Conservation (phyloP, 1,140 invertebrate species). For the Aphelenchoides besseyi region DNA sequence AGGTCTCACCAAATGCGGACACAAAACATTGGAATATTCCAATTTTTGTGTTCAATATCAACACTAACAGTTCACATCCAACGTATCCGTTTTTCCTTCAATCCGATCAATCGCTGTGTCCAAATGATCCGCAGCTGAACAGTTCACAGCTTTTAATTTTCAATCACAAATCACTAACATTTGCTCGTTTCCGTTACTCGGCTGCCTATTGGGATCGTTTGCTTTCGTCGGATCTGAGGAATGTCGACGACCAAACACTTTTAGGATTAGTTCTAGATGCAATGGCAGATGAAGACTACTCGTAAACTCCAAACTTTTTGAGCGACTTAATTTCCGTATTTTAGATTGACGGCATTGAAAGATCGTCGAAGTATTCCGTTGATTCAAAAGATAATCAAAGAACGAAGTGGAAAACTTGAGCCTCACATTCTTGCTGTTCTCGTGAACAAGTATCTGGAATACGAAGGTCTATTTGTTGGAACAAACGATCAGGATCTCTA, state of each 20-base stretch:
- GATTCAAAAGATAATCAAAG: not conserved
- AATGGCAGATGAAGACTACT: not conserved
- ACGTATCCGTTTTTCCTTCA: not conserved
- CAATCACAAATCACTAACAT: conserved; percentile 2
- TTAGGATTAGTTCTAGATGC: not conserved
- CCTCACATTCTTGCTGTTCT: not conserved
- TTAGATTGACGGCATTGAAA: no score
- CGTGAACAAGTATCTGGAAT: not conserved
- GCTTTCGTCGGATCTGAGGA: not conserved
- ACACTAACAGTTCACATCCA: not conserved
- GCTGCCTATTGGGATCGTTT: not conserved
- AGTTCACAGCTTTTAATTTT: not conserved
- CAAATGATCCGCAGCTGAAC: not conserved
- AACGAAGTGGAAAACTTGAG: not conserved
- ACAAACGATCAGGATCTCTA: conserved; percentile 9
- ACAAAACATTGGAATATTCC: not conserved
- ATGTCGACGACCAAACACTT: not conserved
- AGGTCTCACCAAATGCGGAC: not conserved
- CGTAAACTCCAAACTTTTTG: not conserved
- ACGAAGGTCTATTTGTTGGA: not conserved
- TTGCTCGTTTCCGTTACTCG: not conserved
- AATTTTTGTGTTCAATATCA: not conserved
- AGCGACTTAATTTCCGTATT: no score
- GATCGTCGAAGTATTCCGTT: not conserved
- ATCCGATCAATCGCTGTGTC: not conserved